Evolutionary conservation across 2,797 vertebrate species (phyloP).

Genomic region (Gallinago solitaria): DNA sequence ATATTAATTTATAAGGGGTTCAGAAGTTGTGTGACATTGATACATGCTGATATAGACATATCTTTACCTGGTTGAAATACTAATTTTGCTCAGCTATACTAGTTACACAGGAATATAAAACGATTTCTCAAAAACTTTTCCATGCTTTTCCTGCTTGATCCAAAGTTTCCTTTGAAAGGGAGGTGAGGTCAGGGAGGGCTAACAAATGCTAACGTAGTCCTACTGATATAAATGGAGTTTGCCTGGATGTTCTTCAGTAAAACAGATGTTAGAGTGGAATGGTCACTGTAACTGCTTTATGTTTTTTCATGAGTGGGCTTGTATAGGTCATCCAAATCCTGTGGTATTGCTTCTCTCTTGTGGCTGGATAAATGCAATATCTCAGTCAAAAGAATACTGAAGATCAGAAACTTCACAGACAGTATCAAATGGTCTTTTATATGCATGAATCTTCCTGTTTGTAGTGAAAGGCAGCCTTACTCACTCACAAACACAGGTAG

Average conservation of each 20-base stretch:
- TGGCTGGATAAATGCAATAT: neutral
- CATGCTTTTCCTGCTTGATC: neutral
- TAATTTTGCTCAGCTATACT: neutral
- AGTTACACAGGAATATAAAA: neutral
- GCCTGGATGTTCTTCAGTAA: neutral
- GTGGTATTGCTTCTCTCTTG: neutral
- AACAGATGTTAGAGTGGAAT: neutral
- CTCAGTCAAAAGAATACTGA: neutral
- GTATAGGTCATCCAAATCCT: neutral
- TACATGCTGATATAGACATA: neutral
- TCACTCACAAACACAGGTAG: neutral
- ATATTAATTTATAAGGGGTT: neutral
- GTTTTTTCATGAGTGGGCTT: neutral
- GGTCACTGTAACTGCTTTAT: neutral
- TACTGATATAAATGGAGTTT: neutral
- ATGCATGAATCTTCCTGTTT: neutral
- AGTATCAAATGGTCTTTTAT: neutral
- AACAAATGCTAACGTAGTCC: neutral
- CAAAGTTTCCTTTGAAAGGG: neutral
- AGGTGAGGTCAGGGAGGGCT: neutral
- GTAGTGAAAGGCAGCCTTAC: neutral
- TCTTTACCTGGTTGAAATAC: neutral
- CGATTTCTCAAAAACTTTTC: neutral
- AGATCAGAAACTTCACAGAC: neutral
- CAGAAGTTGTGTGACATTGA: neutral